Evolutionary conservation across 1,140 invertebrate species (phyloP), one percentile per base, ranked within the genome.

Genomic region (Ephestia elutella): DNA sequence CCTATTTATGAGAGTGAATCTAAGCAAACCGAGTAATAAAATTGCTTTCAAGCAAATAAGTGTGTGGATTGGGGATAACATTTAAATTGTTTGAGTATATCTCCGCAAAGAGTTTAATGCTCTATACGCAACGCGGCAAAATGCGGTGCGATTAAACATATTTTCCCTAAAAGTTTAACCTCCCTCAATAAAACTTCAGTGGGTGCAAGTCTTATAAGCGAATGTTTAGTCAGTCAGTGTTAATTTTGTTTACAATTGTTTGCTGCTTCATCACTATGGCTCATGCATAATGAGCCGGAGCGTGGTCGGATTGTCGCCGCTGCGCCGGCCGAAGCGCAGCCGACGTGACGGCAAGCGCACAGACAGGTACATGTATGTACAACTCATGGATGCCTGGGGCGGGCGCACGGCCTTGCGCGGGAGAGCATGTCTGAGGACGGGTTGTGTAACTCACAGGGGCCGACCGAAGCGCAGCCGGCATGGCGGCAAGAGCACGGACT

Each of bases 281-380:
- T n/a, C n/a, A n/a, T n/a, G n/a, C n/a, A n/a, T n/a, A n/a, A n/a
- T n/a, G n/a, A n/a, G n/a, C n/a, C n/a, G n/a, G n/a, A n/a, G n/a
- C 84, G 0, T 93, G 93, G 80, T 94, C 93, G n/a, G 92, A 92
- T n/a, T n/a, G n/a, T n/a, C n/a, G n/a, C n/a, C n/a, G n/a, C n/a
- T n/a, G 49, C 93, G 90, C 51, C 92, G 84, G 49, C 93, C 93
- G 71, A 94, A 94, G 38, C 93, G 90, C 5, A 94, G 88, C 19
- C 93, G 90, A 17, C 93, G 74, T 0, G 93, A 93, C 0, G 93
- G 93, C 5, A 92, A 93, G n/a, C n/a, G n/a, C n/a, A n/a, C n/a
- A n/a, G n/a, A n/a, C n/a, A n/a, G n/a, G n/a, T n/a, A n/a, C n/a
- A n/a, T n/a, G n/a, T n/a, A n/a, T n/a, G 9, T 30, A 30, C 11